Percentiles rank a stretch among this genome's conserved stretches.
phyloP scores from a whole-genome alignment of 2,888 invertebrate genomes.

The Drosophila mettleri region DNA sequence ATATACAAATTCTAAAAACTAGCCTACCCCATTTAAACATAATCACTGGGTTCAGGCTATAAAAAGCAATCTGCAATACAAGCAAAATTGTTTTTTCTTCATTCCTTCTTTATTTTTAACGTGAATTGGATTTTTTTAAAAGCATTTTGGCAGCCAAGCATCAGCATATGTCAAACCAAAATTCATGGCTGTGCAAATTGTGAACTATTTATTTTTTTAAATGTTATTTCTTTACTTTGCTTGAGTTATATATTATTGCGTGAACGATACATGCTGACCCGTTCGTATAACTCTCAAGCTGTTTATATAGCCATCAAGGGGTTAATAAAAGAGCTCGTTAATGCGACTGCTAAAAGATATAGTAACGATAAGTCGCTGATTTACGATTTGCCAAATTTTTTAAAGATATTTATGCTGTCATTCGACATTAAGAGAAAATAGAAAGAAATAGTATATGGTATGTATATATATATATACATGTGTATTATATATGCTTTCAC shows the following conservation, averaged over 20 bases:
- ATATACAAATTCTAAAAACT: not conserved
- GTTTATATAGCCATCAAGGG: constrained; percentile 55
- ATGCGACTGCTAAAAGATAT: not conserved
- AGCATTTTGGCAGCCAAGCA: constrained; percentile 72
- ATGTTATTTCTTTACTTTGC: too few species aligned
- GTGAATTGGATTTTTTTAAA: constrained; percentile 46
- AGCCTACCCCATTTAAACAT: not conserved
- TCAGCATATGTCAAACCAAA: constrained; percentile 47
- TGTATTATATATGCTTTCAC: constrained; percentile 3
- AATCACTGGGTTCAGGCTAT: not conserved
- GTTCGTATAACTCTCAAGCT: constrained; percentile 45
- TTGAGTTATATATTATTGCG: not conserved
- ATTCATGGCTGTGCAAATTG: constrained; percentile 26
- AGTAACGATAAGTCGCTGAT: constrained; percentile 29
- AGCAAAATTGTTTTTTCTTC: not conserved
- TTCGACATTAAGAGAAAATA: constrained; percentile 37
- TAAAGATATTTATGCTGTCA: constrained; percentile 48
- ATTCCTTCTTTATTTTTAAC: constrained; percentile 3
- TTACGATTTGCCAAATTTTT: constrained; percentile 44
- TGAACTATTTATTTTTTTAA: constrained; percentile 2
- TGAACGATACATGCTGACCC: constrained; percentile 42
- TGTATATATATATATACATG: not conserved
- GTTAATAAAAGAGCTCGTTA: constrained; percentile 57
- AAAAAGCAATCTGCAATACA: constrained; percentile 6
- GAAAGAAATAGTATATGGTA: constrained; percentile 10